Conservation (phyloP, 1,140 invertebrate species). For the Anadara kagoshimensis region DNA sequence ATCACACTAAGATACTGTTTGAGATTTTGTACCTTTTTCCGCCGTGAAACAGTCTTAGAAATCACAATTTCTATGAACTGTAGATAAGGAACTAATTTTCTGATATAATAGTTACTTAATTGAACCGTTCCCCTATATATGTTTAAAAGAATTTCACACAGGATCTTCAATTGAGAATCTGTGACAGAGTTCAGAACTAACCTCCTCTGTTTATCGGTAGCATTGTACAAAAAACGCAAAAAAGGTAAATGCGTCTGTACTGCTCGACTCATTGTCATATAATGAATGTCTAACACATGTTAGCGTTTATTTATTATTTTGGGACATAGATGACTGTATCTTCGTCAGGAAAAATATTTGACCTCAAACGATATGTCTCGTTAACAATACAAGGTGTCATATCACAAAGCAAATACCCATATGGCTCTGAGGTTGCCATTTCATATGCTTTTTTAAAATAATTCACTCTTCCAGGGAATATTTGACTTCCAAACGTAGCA, state of each 20-base stretch:
- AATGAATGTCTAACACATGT: background rate
- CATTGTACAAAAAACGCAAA: conserved; percentile 7
- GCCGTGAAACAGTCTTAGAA: background rate
- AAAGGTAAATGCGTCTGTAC: conserved; percentile 1
- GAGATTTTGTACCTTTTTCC: background rate
- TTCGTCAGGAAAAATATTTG: conserved; percentile 29
- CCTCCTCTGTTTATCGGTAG: background rate
- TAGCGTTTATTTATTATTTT: background rate
- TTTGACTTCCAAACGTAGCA: conserved; percentile 28
- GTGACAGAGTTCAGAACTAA: conserved; percentile 4
- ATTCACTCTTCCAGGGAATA: conserved; percentile 12
- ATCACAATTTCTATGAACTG: background rate
- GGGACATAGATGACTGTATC: conserved; percentile 34
- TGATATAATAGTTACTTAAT: background rate
- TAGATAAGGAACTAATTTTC: background rate
- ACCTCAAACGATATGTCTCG: conserved; percentile 29
- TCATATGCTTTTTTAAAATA: conserved; percentile 23
- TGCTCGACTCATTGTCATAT: background rate
- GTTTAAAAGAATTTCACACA: conserved; percentile 12
- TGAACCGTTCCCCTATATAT: conserved; percentile 14
- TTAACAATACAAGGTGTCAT: conserved; percentile 9
- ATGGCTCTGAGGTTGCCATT: conserved; percentile 9
- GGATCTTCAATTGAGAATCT: background rate
- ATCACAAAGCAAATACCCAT: conserved; percentile 18
- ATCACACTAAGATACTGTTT: background rate